phyloP scores from a whole-genome alignment of 1,140 invertebrate species.

The Heliconius melpomene region DNA sequence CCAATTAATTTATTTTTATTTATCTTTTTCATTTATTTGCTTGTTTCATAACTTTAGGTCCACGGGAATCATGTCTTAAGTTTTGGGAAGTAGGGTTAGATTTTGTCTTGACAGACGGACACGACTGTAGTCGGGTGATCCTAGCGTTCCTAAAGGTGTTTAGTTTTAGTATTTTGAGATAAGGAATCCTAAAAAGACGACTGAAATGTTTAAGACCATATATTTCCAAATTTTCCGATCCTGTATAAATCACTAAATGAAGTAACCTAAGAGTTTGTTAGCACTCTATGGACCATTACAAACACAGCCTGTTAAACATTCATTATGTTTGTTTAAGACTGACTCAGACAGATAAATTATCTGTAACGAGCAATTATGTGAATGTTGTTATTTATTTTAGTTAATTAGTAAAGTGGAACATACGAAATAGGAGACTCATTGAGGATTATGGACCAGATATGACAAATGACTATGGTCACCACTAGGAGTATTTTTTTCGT shows the following conservation, averaged over 20 bases:
- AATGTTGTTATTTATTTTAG: neutral
- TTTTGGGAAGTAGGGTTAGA: too few species aligned
- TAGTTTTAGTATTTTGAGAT: too few species aligned
- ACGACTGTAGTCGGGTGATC: too few species aligned
- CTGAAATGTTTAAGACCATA: too few species aligned
- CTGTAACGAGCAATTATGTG: neutral
- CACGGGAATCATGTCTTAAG: too few species aligned
- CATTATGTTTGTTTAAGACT: conserved; percentile 30
- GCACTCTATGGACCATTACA: conserved; percentile 11
- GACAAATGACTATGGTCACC: neutral
- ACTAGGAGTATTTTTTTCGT: neutral
- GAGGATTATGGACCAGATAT: neutral
- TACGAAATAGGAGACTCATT: neutral
- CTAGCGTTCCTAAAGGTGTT: too few species aligned
- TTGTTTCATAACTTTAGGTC: too few species aligned
- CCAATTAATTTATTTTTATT: too few species aligned
- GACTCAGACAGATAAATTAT: conserved; percentile 30
- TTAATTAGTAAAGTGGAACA: neutral
- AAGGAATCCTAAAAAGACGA: too few species aligned
- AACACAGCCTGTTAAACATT: conserved; percentile 24
- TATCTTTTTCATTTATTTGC: too few species aligned
- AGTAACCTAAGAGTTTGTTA: conserved; percentile 16
- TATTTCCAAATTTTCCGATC: neutral
- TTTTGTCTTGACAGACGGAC: too few species aligned
- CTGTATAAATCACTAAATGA: neutral